Evolutionary conservation across 2,797 vertebrate species (phyloP).

Genomic region (Lycodopsis pacificus): DNA sequence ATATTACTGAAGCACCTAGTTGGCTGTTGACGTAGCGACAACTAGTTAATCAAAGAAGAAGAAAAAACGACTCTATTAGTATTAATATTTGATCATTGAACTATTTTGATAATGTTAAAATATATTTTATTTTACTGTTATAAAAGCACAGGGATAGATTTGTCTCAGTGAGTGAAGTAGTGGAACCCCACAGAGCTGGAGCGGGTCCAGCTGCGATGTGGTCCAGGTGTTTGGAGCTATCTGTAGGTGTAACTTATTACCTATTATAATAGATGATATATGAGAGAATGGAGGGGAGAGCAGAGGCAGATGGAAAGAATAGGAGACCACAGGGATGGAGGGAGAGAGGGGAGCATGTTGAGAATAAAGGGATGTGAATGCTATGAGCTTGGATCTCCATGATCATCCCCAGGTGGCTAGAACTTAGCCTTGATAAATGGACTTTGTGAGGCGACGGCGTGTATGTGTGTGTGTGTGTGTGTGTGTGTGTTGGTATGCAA

Average conservation of each 20-base stretch:
- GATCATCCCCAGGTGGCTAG: conserved; percentile 81
- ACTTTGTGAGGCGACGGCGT: conserved; percentile 61
- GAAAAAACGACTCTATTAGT: background rate
- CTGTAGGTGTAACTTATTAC: conserved; percentile 64
- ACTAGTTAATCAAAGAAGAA: background rate
- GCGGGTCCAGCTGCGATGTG: conserved; percentile 37
- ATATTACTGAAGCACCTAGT: background rate
- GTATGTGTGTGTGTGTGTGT: conserved; percentile 40
- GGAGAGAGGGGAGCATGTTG: conserved; percentile 57
- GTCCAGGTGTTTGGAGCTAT: conserved; percentile 65
- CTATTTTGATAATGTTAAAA: background rate
- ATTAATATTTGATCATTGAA: background rate
- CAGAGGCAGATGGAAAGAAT: conserved; percentile 69
- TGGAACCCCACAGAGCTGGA: conserved; percentile 24
- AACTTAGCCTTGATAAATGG: conserved; percentile 84
- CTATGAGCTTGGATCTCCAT: conserved; percentile 80
- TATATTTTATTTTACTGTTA: background rate
- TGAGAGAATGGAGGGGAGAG: conserved; percentile 54
- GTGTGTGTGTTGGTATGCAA: conserved; percentile 47
- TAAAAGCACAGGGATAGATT: conserved; percentile 21
- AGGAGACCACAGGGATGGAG: conserved; percentile 75
- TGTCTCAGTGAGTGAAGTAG: conserved; percentile 13
- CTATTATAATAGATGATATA: conserved; percentile 70
- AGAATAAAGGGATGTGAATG: conserved; percentile 74
- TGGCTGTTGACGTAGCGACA: background rate